phyloP scores from a whole-genome alignment of 2,797 vertebrate species.

The Pseudomugil gertrudae region DNA sequence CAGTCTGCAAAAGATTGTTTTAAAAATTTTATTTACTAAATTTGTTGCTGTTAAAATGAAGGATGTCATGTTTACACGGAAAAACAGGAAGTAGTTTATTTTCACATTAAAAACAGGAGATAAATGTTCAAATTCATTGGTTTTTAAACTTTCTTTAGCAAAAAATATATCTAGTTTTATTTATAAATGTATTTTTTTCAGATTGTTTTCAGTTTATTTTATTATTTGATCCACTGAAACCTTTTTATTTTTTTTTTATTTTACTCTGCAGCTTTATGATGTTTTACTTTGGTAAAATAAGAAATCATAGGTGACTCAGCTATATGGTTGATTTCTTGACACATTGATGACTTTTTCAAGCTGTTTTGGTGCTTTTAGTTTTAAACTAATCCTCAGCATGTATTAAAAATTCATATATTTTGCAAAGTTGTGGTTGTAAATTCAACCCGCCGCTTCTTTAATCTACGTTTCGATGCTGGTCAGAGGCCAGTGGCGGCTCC shows the following conservation, averaged over 20 bases:
- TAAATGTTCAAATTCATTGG: background rate
- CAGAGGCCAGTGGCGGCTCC: constrained; percentile 61
- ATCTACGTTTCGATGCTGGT: constrained; percentile 59
- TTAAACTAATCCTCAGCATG: background rate
- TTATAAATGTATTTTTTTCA: background rate
- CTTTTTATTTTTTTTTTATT: background rate
- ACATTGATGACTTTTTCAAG: background rate
- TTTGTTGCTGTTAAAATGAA: background rate
- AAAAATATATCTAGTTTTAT: background rate
- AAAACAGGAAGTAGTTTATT: background rate
- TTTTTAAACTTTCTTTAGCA: background rate
- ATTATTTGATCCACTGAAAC: too few species aligned
- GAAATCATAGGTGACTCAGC: background rate
- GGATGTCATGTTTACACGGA: background rate
- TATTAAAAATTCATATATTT: constrained; percentile 4
- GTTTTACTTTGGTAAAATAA: background rate
- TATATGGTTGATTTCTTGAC: background rate
- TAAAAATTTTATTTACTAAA: background rate
- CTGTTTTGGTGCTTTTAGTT: background rate
- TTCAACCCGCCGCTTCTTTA: constrained; percentile 35
- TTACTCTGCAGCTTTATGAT: background rate
- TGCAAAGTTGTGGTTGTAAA: background rate
- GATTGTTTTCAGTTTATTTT: background rate
- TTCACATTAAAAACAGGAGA: background rate
- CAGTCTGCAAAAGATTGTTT: background rate